These are phyloP conservation scores for Branchinecta lynchi DNA, from an alignment of 1,140 invertebrate genomes.

Conservation along the genomic window DNA sequence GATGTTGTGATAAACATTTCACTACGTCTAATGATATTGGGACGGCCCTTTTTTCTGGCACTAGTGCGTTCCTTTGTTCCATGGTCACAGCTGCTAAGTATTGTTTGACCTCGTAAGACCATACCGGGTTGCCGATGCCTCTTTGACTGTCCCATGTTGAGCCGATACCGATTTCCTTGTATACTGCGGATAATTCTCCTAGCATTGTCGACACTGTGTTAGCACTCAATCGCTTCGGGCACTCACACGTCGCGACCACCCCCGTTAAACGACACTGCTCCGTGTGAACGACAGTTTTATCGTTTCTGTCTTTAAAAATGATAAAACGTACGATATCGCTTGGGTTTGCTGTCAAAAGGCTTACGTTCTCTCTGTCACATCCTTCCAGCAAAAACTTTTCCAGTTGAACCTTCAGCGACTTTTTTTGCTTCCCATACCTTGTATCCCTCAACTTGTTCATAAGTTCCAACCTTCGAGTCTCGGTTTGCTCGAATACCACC, in stretches of 20 bases:
- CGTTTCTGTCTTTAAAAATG: neutral
- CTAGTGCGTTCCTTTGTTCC: neutral
- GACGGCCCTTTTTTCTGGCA: neutral
- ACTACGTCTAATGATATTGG: neutral
- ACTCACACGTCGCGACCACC: neutral
- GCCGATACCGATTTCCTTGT: neutral
- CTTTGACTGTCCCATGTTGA: neutral
- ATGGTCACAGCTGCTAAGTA: neutral
- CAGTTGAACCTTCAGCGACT: neutral
- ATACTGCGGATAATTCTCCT: neutral
- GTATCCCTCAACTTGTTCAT: neutral
- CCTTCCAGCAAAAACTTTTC: neutral
- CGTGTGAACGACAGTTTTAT: neutral
- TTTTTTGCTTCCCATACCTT: neutral
- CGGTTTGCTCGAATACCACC: neutral
- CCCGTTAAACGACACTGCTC: neutral
- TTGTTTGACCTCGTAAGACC: neutral
- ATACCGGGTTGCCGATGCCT: neutral
- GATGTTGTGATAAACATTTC: neutral
- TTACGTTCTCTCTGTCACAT: neutral
- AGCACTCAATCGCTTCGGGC: neutral
- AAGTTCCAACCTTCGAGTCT: neutral
- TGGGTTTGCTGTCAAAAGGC: neutral
- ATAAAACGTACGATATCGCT: neutral
- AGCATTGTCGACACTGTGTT: neutral